phyloP scores from a whole-genome alignment of 1,140 invertebrate species.

The Orius laevigatus region DNA sequence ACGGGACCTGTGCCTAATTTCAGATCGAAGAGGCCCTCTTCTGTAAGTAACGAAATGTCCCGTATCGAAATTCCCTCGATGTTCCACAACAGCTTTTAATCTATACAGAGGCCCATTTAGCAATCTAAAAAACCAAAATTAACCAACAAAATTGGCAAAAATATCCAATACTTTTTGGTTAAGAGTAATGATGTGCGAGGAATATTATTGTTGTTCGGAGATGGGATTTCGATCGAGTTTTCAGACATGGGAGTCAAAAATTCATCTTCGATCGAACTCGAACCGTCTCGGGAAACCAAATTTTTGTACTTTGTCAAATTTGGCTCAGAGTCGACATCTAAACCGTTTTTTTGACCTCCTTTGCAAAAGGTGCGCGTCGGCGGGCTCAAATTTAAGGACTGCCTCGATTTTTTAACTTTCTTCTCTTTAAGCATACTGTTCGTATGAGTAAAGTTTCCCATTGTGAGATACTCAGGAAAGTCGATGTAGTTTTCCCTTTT shows the following conservation, averaged over 20 bases:
- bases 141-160: constrained; percentile 3
- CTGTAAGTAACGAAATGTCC: constrained; percentile 89
- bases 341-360: too few species aligned
- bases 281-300: neutral
- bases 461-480: constrained; percentile 66
- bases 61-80: constrained; percentile 64
- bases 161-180: neutral
- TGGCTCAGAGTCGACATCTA: too few species aligned
- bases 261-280: constrained; percentile 2
- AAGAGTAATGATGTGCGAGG: neutral
- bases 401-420: constrained; percentile 5
- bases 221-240: neutral
- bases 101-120: constrained; percentile 38
- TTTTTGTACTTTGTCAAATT: neutral
- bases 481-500: constrained; percentile 74
- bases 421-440: constrained; percentile 14
- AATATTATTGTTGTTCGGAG: neutral
- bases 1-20: constrained; percentile 22
- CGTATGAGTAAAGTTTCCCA: constrained; percentile 53
- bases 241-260: neutral
- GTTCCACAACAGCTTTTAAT: constrained; percentile 72
- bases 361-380: too few species aligned
- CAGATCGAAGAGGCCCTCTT: constrained; percentile 32
- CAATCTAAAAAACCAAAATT: constrained; percentile 14
- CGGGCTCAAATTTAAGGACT: too few species aligned